Base-by-base conservation (phyloP, 1,140 invertebrate species). In the Lepidurus packardi region DNA sequence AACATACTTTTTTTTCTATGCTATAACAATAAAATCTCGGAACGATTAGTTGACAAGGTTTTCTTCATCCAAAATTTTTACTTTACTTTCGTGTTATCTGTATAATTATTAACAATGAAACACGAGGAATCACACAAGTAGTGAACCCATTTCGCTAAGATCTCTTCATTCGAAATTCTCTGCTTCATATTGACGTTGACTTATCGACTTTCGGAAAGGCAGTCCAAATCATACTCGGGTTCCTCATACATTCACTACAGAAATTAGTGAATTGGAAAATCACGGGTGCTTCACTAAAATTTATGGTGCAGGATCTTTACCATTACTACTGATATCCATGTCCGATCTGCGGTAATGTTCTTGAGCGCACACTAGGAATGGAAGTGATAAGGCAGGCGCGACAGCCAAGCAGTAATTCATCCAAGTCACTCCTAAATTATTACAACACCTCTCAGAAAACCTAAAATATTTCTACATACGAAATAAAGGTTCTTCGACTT, bases 401-500 rank as follows among this genome's bases (percentile, higher is more conserved):
- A 73, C 21, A 9, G 75, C 78, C n/a, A 78, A 45, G 24, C 78
- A 78, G 41, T 78, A 78, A 43, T 78, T 78, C 78, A 78, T 78
- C 78, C 78, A 78, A 10, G 73, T 78, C 7, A 78, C 78, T 75
- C 77, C 77, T 78, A 42, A 43, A 9, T 9, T 44, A 16, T 43
- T 13, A 7, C 11, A 6, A 42, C 42, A 16, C 7, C 10, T 53
- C 4, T 78, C 13, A 34, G 53, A 41, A 53, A 44, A 77, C 3
- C 34, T 34, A 4, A 53, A 53, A 34, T 73, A 4, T 10, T 77
- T 41, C 21, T 10, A 47, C 10, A 7, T 4, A 47, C 45, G 6
- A 47, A 47, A 10, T 1, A 47, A 47, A 47, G 10, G 24, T 21
- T 42, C 5, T 16, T 65, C 10, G 24, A 24, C 78, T 84, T 84